These are phyloP conservation scores for Butorides virescens DNA, from an alignment of 2,113 vertebrate genomes.

Conservation along the genomic window DNA sequence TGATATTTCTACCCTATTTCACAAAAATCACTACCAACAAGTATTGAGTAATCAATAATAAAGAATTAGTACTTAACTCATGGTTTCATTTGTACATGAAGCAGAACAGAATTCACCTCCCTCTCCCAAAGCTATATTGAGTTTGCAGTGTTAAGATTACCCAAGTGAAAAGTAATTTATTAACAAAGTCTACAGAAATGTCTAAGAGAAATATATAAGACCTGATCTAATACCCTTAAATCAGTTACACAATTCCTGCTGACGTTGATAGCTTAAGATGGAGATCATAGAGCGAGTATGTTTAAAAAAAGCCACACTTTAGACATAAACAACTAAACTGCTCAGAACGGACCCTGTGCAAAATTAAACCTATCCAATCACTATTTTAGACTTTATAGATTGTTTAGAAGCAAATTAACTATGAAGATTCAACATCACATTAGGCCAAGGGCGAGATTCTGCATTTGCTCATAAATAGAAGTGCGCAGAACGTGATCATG, in stretches of 20 bases:
- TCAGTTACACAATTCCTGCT: background rate
- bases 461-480: constrained; percentile 34
- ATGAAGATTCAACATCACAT: constrained; percentile 26
- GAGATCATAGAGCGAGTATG: background rate
- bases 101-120: constrained; percentile 8
- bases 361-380: background rate
- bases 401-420: constrained; percentile 41
- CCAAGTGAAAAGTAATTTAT: constrained; percentile 39
- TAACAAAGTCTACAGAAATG: background rate
- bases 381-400: background rate
- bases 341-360: background rate
- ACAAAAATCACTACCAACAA: background rate
- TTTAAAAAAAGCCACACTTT: background rate
- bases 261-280: background rate
- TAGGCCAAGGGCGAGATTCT: constrained; percentile 44
- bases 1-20: background rate
- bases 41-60: constrained; percentile 41
- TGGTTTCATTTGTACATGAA: background rate
- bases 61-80: constrained; percentile 26
- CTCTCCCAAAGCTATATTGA: background rate
- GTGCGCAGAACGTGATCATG: background rate
- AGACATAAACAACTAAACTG: background rate
- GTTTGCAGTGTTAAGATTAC: background rate
- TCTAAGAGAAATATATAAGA: background rate
- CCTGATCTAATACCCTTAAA: background rate